Evolutionary conservation across 2,113 vertebrate genomes (phyloP).

Genomic region (Sus scrofa): DNA sequence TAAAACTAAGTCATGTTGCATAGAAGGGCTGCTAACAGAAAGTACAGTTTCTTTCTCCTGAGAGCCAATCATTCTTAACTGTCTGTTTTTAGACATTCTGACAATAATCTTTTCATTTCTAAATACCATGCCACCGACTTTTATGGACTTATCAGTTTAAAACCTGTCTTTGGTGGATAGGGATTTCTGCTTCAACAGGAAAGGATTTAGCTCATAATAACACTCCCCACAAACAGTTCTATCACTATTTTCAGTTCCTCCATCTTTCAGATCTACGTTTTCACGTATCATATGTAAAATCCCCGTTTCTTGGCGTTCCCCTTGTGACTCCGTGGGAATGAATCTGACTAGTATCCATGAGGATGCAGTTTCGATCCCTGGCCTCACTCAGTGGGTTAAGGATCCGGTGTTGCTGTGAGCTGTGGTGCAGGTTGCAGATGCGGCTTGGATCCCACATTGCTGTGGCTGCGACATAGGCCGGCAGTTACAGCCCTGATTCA

Average conservation of each 20-base stretch:
- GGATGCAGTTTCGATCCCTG: too few relatives aligned
- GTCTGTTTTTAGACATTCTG: neutral
- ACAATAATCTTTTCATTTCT: neutral
- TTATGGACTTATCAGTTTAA: neutral
- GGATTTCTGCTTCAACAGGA: neutral
- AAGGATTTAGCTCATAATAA: neutral
- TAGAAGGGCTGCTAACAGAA: conserved; percentile 1
- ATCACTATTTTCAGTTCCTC: neutral
- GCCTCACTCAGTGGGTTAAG: too few relatives aligned
- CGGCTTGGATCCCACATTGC: too few relatives aligned
- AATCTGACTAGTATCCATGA: too few relatives aligned
- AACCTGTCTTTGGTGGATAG: neutral
- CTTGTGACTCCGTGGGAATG: too few relatives aligned
- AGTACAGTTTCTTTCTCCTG: neutral
- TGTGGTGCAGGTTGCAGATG: too few relatives aligned
- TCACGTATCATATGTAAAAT: neutral
- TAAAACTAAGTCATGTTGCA: neutral
- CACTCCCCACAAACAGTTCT: neutral
- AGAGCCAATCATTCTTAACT: neutral
- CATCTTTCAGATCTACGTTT: neutral
- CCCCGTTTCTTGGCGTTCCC: neutral
- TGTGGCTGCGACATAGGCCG: too few relatives aligned
- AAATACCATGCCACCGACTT: neutral
- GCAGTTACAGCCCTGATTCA: too few relatives aligned
- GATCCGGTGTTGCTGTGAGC: too few relatives aligned